A percentile compares a stretch with the other conserved stretches of the same genome.
These are phyloP conservation scores for Oreocharis arfaki DNA, from an alignment of 2,113 vertebrate genomes.

Conservation along the genomic window DNA sequence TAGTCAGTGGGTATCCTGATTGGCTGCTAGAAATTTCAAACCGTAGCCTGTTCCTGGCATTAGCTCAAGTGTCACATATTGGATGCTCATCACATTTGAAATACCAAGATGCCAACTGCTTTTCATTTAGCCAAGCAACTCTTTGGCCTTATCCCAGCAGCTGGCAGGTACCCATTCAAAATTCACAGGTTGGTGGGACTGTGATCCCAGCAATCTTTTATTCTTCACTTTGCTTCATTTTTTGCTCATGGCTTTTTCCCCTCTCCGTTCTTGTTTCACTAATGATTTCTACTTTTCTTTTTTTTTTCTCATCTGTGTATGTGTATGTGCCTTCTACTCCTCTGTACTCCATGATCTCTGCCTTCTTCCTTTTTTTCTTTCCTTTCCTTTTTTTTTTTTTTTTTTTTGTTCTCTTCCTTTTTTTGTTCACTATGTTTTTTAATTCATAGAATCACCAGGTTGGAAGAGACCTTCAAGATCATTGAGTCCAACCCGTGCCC, in stretches of 20 bases:
- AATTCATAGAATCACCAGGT: too few species aligned
- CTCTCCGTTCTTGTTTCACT: not conserved
- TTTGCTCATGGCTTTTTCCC: not conserved
- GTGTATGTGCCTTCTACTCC: not conserved
- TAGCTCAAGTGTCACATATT: conserved; percentile 37
- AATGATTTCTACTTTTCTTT: not conserved
- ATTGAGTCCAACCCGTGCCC: too few species aligned
- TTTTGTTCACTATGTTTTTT: not conserved
- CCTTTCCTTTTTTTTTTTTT: not conserved
- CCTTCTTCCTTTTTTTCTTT: not conserved
- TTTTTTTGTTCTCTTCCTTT: not conserved
- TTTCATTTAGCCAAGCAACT: conserved; percentile 14
- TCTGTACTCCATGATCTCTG: not conserved
- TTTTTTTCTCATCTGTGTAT: not conserved
- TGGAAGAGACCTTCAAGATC: too few species aligned
- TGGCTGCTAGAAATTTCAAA: not conserved
- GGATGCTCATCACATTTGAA: conserved; percentile 43
- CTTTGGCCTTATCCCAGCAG: conserved; percentile 27
- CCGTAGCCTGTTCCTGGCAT: conserved; percentile 13
- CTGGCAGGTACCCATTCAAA: conserved; percentile 8
- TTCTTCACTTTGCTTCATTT: not conserved
- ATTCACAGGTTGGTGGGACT: conserved; percentile 11
- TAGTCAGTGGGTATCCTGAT: not conserved
- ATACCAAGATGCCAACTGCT: conserved; percentile 38
- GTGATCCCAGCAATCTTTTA: conserved; percentile 5